These are phyloP conservation scores for Amphimedon queenslandica DNA, from an alignment of 37 sponge, comb jelly and placozoan genomes.

Conservation along the genomic window DNA sequence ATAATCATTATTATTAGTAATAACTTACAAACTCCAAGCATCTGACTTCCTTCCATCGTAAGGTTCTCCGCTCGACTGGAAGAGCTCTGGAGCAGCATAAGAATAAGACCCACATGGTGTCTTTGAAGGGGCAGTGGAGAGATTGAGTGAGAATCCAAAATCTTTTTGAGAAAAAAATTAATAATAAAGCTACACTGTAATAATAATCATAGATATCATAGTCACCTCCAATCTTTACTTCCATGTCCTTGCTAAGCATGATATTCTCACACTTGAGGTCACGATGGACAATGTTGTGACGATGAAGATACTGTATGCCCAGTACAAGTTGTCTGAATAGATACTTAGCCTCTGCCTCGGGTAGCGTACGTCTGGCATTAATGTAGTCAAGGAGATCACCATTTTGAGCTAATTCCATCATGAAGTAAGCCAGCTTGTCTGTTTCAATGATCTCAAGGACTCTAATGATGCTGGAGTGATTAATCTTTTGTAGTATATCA, in stretches of 20 bases:
- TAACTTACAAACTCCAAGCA: constrained; percentile 86
- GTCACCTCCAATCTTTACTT: constrained; percentile 79
- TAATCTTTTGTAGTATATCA: constrained; percentile 49
- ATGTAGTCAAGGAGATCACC: constrained; percentile 93
- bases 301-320: constrained; percentile 69
- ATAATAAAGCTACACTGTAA: not conserved
- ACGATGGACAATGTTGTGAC: constrained; percentile 63
- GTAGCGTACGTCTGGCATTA: constrained; percentile 56
- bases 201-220: not conserved
- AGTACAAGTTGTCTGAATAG: constrained; percentile 56
- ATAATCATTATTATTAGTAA: too few relatives aligned
- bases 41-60: constrained; percentile 87
- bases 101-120: constrained; percentile 92
- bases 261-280: constrained; percentile 97
- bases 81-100: constrained; percentile 93
- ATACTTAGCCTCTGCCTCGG: constrained; percentile 68
- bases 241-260: constrained; percentile 63
- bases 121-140: constrained; percentile 13
- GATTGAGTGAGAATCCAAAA: constrained; percentile 82
- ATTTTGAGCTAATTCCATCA: constrained; percentile 87
- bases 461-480: constrained; percentile 62
- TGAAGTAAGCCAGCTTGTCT: constrained; percentile 63
- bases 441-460: constrained; percentile 69
- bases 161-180: constrained; percentile 39
- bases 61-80: constrained; percentile 30